Evolutionary conservation across 23 tunicate genomes (phyloP).

Genomic region (Phallusia fumigata): DNA sequence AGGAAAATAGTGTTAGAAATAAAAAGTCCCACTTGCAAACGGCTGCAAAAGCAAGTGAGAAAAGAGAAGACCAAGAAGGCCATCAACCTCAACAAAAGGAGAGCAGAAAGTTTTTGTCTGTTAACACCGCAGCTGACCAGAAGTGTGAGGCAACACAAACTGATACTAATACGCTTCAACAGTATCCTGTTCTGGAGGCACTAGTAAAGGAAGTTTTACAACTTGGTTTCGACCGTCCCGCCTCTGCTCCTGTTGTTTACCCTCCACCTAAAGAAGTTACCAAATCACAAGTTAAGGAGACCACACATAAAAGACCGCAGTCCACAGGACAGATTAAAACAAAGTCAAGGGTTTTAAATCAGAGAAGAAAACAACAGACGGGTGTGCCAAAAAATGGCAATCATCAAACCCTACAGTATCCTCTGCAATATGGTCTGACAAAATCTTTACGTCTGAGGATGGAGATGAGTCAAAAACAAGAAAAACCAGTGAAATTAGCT

Average conservation of each 20-base stretch:
- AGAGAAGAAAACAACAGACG: neutral
- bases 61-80: neutral
- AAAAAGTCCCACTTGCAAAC: neutral
- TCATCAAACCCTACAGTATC: slow-evolving; percentile 12
- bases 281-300: neutral
- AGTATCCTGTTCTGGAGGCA: slow-evolving; percentile 50
- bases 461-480: slow-evolving; percentile 9
- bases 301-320: neutral
- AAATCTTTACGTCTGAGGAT: slow-evolving; percentile 28
- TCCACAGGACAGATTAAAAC: neutral
- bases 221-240: slow-evolving; percentile 36
- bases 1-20: neutral
- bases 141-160: slow-evolving; percentile 65
- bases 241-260: neutral
- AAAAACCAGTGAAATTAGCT: neutral
- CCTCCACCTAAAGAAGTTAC: neutral
- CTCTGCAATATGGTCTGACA: slow-evolving; percentile 49
- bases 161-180: slow-evolving; percentile 21
- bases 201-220: slow-evolving; percentile 56
- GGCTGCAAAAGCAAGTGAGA: neutral
- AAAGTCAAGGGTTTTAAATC: neutral
- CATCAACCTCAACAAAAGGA: neutral
- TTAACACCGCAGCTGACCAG: slow-evolving; percentile 14
- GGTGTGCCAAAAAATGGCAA: neutral
- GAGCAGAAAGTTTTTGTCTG: slow-evolving; percentile 10